phyloP scores from a whole-genome alignment of 37 sponge, comb jelly and placozoan genomes.

The Sycon ciliatum region DNA sequence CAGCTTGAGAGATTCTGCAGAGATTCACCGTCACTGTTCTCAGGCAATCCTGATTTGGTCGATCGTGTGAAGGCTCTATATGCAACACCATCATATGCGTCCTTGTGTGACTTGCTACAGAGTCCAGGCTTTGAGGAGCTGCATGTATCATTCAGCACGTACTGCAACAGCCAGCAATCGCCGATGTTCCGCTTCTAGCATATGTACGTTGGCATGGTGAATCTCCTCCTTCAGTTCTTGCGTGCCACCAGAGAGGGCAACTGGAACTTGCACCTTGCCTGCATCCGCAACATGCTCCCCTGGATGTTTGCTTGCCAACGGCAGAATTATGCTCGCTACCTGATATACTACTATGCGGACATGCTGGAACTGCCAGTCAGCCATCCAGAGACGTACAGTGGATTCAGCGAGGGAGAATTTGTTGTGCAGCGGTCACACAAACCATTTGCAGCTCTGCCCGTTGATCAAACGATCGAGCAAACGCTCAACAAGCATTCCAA shows the following conservation, averaged over 20 bases:
- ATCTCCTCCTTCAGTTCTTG: not conserved
- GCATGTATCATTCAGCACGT: too few relatives aligned
- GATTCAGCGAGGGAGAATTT: not conserved
- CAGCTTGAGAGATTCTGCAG: too few relatives aligned
- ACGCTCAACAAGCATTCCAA: not conserved
- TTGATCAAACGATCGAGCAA: not conserved
- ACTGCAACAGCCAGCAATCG: too few relatives aligned
- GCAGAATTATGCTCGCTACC: not conserved
- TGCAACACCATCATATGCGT: too few relatives aligned
- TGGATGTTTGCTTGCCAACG: not conserved
- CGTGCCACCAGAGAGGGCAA: not conserved
- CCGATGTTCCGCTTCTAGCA: too few relatives aligned
- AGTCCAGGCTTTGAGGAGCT: too few relatives aligned
- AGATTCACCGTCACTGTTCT: too few relatives aligned
- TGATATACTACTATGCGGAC: not conserved
- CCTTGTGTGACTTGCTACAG: too few relatives aligned
- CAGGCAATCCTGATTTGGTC: too few relatives aligned
- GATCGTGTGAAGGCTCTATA: too few relatives aligned
- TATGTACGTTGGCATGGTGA: not conserved
- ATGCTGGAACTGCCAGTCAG: not conserved
- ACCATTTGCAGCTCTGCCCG: not conserved
- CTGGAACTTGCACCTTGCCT: not conserved
- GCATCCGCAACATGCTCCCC: too few relatives aligned
- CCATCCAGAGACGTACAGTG: not conserved
- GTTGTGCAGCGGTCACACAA: not conserved